Conservation (phyloP, 2,888 invertebrate species). For the Heliconius aoede region DNA sequence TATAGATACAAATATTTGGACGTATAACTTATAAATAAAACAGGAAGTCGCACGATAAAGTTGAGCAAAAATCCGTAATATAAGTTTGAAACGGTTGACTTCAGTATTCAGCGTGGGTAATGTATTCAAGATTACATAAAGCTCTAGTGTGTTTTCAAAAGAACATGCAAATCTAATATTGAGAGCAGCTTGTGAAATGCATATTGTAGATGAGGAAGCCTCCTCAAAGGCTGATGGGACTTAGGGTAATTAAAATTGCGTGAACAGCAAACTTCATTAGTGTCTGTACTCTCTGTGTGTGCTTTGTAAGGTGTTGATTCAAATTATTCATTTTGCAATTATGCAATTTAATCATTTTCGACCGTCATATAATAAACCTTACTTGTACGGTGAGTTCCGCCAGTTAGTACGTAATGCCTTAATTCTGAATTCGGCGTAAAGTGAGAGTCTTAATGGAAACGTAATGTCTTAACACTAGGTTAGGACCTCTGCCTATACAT, state of each 20-base stretch:
- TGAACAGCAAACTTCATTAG: conserved; percentile 20
- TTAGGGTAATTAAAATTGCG: conserved; percentile 24
- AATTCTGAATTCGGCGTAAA: not conserved
- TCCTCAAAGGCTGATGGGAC: conserved; percentile 31
- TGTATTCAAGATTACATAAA: conserved; percentile 43
- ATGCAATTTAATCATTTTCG: not conserved
- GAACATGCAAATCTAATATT: conserved; percentile 38
- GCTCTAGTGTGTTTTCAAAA: conserved; percentile 39
- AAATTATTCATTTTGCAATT: not conserved
- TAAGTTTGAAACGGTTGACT: conserved; percentile 19
- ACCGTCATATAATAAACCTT: not conserved
- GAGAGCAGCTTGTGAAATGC: conserved; percentile 37
- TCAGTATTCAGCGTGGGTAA: conserved; percentile 29
- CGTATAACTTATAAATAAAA: conserved; percentile 28
- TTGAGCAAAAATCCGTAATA: conserved; percentile 29
- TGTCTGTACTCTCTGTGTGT: not conserved
- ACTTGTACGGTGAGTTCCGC: not conserved
- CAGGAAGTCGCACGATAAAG: conserved; percentile 27
- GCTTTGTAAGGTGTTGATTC: conserved; percentile 7
- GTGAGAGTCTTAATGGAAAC: no score
- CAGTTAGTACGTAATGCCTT: not conserved
- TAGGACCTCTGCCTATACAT: not conserved
- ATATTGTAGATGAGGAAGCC: conserved; percentile 32
- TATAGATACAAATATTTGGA: conserved; percentile 16
- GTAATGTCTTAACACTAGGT: not conserved